A percentile compares a stretch with the other conserved stretches of the same genome.
phyloP scores from a whole-genome alignment of 2,113 vertebrate genomes.

The Lathamus discolor region DNA sequence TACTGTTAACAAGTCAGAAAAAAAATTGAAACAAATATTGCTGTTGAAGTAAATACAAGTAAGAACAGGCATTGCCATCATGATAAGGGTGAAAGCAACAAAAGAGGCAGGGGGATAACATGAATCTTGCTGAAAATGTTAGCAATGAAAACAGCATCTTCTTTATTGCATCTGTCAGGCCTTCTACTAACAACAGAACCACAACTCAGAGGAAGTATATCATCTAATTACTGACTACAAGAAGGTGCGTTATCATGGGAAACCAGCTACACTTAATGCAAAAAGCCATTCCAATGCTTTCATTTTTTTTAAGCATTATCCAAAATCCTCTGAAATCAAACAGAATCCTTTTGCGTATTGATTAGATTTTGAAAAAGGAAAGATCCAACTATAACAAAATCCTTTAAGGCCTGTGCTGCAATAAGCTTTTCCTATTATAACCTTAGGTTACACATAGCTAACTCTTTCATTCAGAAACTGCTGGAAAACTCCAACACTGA shows the following conservation, averaged over 20 bases:
- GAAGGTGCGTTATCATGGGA: neutral
- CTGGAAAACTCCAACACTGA: neutral
- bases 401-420: neutral
- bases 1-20: neutral
- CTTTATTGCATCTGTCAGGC: neutral
- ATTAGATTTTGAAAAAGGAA: neutral
- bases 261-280: neutral
- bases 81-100: neutral
- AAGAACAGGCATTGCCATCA: neutral
- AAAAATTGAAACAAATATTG: neutral
- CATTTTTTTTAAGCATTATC: neutral
- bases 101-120: neutral
- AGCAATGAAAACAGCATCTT: neutral
- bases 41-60: neutral
- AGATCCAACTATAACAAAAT: neutral
- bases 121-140: neutral
- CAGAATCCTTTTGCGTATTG: neutral
- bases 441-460: accelerated
- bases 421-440: neutral
- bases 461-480: neutral
- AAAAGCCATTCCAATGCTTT: neutral
- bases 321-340: neutral
- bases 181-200: neutral
- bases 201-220: neutral
- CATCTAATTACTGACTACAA: neutral